Evolutionary conservation across 2,888 invertebrate genomes (phyloP).

Genomic region (Apodemia hepburni): DNA sequence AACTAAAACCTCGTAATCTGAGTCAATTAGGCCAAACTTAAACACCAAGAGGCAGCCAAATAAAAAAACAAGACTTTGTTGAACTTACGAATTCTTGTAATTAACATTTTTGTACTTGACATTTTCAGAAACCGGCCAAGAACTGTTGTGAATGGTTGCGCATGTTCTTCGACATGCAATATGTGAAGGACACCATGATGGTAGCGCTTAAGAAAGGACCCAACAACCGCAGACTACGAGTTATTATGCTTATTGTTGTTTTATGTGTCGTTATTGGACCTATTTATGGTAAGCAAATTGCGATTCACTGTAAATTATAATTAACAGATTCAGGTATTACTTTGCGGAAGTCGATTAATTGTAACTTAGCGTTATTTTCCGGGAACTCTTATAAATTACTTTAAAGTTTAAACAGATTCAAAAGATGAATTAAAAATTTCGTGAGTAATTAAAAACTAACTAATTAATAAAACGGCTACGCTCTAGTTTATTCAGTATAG

Average conservation of each 20-base stretch:
- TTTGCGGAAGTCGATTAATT: background rate
- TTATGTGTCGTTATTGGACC: constrained; percentile 93
- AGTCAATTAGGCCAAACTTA: too few species aligned
- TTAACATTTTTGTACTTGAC: constrained; percentile 20
- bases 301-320: too few species aligned
- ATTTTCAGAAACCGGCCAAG: constrained; percentile 54
- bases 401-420: too few species aligned
- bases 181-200: constrained; percentile 87
- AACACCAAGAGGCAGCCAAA: too few species aligned
- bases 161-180: constrained; percentile 88
- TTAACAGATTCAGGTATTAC: background rate
- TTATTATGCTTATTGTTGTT: constrained; percentile 88
- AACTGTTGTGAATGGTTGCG: constrained; percentile 78
- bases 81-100: background rate
- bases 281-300: constrained; percentile 84
- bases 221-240: constrained; percentile 86
- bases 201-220: constrained; percentile 90
- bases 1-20: too few species aligned
- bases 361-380: too few species aligned
- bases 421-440: too few species aligned
- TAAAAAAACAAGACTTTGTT: too few species aligned
- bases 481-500: too few species aligned
- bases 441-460: too few species aligned
- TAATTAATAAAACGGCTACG: too few species aligned
- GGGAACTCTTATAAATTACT: too few species aligned